Evolutionary conservation across 2,888 invertebrate species (phyloP).

Genomic region (Volucella inanis): DNA sequence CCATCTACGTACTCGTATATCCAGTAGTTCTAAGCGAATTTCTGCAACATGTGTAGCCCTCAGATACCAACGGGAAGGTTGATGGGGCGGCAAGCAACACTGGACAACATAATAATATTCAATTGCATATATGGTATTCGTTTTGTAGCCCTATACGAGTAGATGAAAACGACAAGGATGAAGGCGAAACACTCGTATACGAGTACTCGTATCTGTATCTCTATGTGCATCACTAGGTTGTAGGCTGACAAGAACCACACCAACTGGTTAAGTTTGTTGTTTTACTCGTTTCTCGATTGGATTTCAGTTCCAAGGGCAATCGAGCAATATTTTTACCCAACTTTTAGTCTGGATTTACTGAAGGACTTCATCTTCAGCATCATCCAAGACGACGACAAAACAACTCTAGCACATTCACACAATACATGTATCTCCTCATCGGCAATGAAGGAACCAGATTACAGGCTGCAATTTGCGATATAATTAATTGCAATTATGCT

Average conservation of each 20-base stretch:
- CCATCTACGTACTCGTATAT: conserved; percentile 15
- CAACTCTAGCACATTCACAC: conserved; percentile 19
- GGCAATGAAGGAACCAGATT: conserved; percentile 56
- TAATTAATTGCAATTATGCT: conserved; percentile 76
- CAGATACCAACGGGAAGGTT: not conserved
- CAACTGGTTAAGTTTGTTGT: conserved; percentile 55
- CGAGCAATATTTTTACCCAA: conserved; percentile 47
- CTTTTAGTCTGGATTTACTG: conserved; percentile 54
- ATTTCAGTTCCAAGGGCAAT: conserved; percentile 69
- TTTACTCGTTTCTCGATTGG: conserved; percentile 58
- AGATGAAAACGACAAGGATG: conserved; percentile 37
- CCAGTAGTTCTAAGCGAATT: conserved; percentile 11
- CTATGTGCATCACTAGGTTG: conserved; percentile 1
- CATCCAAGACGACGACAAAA: conserved; percentile 30
- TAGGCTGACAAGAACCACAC: conserved; percentile 6
- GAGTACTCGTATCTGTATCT: too few relatives aligned
- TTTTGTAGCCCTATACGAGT: conserved; percentile 9
- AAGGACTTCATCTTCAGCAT: conserved; percentile 42
- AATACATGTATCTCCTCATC: conserved; percentile 17
- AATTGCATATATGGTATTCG: conserved; percentile 33
- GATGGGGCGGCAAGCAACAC: not conserved
- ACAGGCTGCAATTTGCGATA: conserved; percentile 72
- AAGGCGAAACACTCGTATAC: conserved; percentile 5
- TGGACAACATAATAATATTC: conserved; percentile 62
- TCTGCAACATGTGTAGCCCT: conserved; percentile 30